Evolutionary conservation across 2,888 invertebrate species (phyloP), one percentile per base, ranked within the genome.

Genomic region (Aplocera efformata): DNA sequence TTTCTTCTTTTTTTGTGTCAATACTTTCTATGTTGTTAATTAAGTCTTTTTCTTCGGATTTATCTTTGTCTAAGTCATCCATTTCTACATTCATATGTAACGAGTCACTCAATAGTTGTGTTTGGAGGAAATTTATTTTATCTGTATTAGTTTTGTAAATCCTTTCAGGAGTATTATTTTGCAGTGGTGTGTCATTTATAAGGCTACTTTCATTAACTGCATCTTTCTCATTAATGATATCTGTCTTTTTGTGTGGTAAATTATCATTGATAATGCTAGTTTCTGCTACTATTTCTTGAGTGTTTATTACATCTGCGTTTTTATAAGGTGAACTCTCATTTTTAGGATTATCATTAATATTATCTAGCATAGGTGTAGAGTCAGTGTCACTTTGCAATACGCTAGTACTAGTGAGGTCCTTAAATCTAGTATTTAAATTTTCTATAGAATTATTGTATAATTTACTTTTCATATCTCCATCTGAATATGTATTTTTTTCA

Each of bases 121-220:
- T 83, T 79, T 84, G 84, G 61, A 86, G 66, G 61, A 84, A 85
- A 72, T 72, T 79, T 33, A 78, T 77, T 61, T 85, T 82, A 30
- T 81, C 74, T 50, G 73, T 60, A 60, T 75, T 79, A 56, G 72
- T 86, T 66, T 78, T 85, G 59, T 86, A 88, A 7, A 70, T 53
- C 59, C 67, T 80, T 47, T 80, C 72, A 37, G 79, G 72, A 37
- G 51, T 50, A 41, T 57, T 62, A 46, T 48, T 43, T 10, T 29
- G 34, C 24, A 22, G 22, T 3, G 25, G 11, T 7, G 6, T 35
- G 21, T 38, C 37, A 25, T 30, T 36, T 28, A 31, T 13, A 21
- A n/a, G 20, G 5, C 53, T 30, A 43, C 44, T 51, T 36, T 55
- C 48, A 39, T 49, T 49, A 27, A 67, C 65, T 47, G 36, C 53